Base-by-base conservation (phyloP, 2,888 invertebrate genomes). In the Andrena fulva region DNA sequence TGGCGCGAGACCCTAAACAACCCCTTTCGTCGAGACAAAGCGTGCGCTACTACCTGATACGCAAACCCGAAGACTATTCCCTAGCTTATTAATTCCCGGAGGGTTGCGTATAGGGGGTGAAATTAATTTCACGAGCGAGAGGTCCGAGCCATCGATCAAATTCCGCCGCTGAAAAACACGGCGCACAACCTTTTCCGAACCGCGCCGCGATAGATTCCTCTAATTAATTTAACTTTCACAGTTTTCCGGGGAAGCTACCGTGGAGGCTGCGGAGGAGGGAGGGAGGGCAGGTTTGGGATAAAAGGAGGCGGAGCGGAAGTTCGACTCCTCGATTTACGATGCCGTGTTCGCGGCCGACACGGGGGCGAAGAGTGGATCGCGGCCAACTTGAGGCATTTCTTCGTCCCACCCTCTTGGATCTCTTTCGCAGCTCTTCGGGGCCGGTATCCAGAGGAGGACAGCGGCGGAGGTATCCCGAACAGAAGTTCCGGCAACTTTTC, bases 401-500 rank as follows among this genome's bases (percentile, higher is more conserved):
- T 76, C 70, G 48, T 54, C 52, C 64, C 29, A 1, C 10, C 31
- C 72, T 33, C 33, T 24, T 2, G 64, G 63, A 42, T 78, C 59
- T 67, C 69, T 59, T 74, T 74, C 62, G 42, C 71, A 48, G 68
- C 60, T 60, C 72, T 27, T 29, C 64, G 56, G 6, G 7, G 29
- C 63, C 3, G 56, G 70, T 60, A 75, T 78, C 70, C 74, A 27
- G 69, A 33, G 69, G 60, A 35, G 50, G 31, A 59, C 63, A 31
- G 35, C 35, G 54, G 48, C 54, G 73, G 33, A 60, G 69, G 77
- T 82, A 82, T 78, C 69, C 77, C 71, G 74, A 82, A 84, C 87
- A 84, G 85, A 91, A 92, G 90, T 92, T 92, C 87, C 81, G 77
- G 73, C 86, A 92, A 92, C 88, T 92, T 92, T 86, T 74, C 76